phyloP scores from a whole-genome alignment of 2,113 vertebrate species.

The Trinectes maculatus region DNA sequence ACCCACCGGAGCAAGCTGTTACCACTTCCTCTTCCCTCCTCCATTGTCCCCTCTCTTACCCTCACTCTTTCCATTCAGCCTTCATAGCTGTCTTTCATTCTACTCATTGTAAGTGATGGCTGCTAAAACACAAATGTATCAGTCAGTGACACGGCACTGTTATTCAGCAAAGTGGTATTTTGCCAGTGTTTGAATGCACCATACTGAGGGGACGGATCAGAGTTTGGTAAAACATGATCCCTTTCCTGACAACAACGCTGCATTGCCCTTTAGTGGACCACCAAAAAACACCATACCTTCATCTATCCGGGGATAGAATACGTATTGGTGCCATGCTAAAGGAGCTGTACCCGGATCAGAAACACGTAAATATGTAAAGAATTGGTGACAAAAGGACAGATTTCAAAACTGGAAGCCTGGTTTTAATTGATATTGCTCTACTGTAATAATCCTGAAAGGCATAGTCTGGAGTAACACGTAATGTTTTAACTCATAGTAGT shows the following conservation, averaged over 20 bases:
- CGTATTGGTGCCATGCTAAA: not conserved
- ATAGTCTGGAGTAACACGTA: constrained; percentile 99
- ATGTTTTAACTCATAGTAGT: constrained; percentile 96
- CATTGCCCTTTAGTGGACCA: too few relatives aligned
- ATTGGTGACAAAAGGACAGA: constrained; percentile 84
- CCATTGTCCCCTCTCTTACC: not conserved
- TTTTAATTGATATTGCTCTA: constrained; percentile 99
- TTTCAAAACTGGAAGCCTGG: constrained; percentile 99
- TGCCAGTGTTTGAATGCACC: too few relatives aligned
- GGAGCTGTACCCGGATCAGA: not conserved
- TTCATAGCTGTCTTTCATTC: not conserved
- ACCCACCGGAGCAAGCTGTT: constrained; percentile 71
- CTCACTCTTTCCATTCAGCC: not conserved
- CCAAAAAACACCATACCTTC: too few relatives aligned
- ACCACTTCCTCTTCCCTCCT: constrained; percentile 32
- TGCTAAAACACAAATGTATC: too few relatives aligned
- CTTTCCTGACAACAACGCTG: too few relatives aligned
- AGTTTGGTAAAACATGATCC: too few relatives aligned
- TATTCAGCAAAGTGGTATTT: too few relatives aligned
- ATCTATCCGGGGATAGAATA: not conserved
- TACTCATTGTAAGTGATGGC: too few relatives aligned
- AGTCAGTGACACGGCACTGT: too few relatives aligned
- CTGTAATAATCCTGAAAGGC: constrained; percentile 99
- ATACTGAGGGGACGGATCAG: too few relatives aligned
- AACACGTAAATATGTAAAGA: constrained; percentile 15